Conservation (phyloP, 2,113 vertebrate species). For the Phasianus colchicus region DNA sequence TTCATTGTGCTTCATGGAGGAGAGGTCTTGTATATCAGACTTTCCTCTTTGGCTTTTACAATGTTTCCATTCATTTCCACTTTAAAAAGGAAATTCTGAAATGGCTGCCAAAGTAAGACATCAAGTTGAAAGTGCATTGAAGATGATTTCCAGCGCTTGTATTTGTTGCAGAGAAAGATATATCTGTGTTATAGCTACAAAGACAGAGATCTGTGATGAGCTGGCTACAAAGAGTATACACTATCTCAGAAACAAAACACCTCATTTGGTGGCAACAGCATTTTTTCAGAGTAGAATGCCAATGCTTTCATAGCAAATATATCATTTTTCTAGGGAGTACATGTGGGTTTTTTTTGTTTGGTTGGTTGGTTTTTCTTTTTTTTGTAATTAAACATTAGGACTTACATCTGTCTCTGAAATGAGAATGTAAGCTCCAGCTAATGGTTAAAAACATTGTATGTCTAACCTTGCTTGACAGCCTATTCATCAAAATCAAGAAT, state of each 20-base stretch:
- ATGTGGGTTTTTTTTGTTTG: not conserved
- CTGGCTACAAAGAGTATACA: not conserved
- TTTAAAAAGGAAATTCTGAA: not conserved
- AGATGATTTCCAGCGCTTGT: not conserved
- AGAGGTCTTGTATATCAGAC: not conserved
- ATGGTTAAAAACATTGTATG: not conserved
- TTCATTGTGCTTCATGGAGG: not conserved
- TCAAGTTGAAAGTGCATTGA: not conserved
- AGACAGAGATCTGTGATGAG: not conserved
- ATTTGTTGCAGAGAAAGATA: not conserved
- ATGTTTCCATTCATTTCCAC: not conserved
- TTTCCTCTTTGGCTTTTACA: not conserved
- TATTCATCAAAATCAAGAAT: slow-evolving; percentile 35
- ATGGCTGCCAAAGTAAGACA: not conserved
- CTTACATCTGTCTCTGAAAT: not conserved
- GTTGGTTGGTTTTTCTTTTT: not conserved
- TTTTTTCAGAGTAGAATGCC: not conserved
- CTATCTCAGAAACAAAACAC: not conserved
- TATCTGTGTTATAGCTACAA: not conserved
- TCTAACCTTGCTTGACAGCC: slow-evolving; percentile 1
- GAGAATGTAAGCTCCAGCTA: not conserved
- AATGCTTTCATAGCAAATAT: not conserved
- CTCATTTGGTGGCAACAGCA: not conserved
- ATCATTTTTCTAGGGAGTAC: not conserved
- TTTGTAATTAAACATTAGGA: not conserved